Base-by-base conservation (phyloP, 2,113 vertebrate genomes). In the Periophthalmus modestus region DNA sequence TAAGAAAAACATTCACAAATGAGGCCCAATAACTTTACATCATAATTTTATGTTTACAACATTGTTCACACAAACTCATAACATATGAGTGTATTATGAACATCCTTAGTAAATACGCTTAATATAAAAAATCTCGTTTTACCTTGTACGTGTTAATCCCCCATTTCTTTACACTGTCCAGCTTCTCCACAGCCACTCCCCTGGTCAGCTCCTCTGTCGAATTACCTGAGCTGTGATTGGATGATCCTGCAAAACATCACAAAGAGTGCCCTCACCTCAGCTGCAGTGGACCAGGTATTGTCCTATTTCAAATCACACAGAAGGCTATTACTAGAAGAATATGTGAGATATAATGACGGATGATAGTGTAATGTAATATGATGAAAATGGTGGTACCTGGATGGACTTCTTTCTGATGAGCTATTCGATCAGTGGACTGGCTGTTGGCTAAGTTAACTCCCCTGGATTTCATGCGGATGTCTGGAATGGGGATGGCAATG, bases 141-240 rank as follows among this genome's bases (percentile, higher is more conserved):
- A 68, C 98, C 96, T 98, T 98, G 77, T 98, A 98, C 0, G 97
- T 99, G 93, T 99, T 99, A 84, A 99, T 95, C 43, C 98, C 95
- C 98, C 97, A 99, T 72, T 98, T 98, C 93, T 96, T 98, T 71
- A 99, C 94, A 0, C 96, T 95, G 90, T 99, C 97, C 24, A 99
- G 92, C 89, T 99, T 99, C 92, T 99, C 98, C 81, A 96, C 96
- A 0, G 98, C 97, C 0, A 99, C 93, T 0, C 98, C 97, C 0
- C 95, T 92, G 18, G 95, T 91, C 3, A 95, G 89, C 69, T 98
- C 98, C 50, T 99, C 96, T 0, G 91, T 88, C 14, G 93, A 81
- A 7, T 91, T 83, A 79, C 82, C 89, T n/a, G 93, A 77, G 1
- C 93, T 90, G 28, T 93, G 95, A 84, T 96, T 96, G 67, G 96